Conservation (phyloP, 2,113 vertebrate species). For the Neopipo cinnamomea region DNA sequence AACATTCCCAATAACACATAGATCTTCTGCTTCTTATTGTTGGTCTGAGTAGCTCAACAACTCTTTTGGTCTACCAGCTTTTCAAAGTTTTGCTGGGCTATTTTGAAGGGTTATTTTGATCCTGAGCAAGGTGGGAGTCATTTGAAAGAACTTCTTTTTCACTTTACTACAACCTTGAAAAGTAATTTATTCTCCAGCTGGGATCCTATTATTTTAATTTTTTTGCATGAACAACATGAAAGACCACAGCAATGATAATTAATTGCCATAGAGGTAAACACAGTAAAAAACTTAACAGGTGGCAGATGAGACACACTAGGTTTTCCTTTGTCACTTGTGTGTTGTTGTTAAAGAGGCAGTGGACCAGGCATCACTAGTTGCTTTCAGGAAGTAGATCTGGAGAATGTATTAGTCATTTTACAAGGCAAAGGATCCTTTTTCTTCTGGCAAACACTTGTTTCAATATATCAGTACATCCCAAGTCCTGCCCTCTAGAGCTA, state of each 20-base stretch:
- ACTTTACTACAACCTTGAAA: neutral
- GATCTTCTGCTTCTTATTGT: neutral
- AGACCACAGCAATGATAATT: neutral
- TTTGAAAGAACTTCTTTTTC: neutral
- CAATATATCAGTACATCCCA: neutral
- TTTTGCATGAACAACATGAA: neutral
- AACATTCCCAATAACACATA: neutral
- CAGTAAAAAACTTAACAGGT: neutral
- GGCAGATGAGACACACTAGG: accelerated
- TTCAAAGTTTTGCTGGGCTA: neutral
- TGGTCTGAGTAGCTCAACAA: neutral
- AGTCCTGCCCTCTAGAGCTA: neutral
- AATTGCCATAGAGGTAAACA: neutral
- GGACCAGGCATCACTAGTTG: neutral
- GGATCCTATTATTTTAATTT: neutral
- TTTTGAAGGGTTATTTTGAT: neutral
- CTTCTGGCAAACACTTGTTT: neutral
- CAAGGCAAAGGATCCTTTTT: neutral
- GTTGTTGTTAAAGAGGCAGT: neutral
- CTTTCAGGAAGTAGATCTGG: neutral
- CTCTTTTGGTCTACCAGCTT: neutral
- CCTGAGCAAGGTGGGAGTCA: neutral
- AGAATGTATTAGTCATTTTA: neutral
- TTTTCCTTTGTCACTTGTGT: neutral
- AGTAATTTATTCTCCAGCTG: neutral